Evolutionary conservation across 1,140 invertebrate genomes (phyloP), one percentile per base, ranked within the genome.

Genomic region (Rhopalosiphum maidis): DNA sequence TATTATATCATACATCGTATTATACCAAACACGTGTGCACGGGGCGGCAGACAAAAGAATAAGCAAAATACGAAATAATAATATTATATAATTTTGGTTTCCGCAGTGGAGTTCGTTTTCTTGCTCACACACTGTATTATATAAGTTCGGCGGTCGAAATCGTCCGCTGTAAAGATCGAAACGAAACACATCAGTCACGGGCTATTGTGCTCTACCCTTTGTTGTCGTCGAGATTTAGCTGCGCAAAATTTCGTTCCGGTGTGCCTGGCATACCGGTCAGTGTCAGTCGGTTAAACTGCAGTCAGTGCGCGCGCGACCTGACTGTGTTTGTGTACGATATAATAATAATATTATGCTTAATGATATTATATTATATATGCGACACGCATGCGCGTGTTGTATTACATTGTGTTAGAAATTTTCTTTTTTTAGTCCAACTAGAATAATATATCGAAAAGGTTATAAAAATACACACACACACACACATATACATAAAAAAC

Each of bases 141-240:
- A 25, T 46, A 23, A 22, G 90, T n/a, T 92, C 68, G 68, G 43
- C 68, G 30, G 82, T 91, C 90, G 68, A 48, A 92, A 92, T 55
- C 46, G 48, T 48, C 43, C 22, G 68, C 60, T n/a, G 60, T 43
- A 82, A 91, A 91, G 41, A 91, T 77, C 55, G 90, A 77, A 91
- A 91, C 90, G 90, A 91, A 91, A 91, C 90, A n/a, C 46, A 92
- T 83, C 77, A 48, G 90, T 92, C 90, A 83, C 46, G 90, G 90
- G 43, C 46, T 30, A 92, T 92, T 92, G 90, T 92, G 77, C 82
- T 83, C 90, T 46, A 92, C 60, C 46, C 46, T 83, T 82, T 77
- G 90, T 92, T 37, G 54, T 60, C 60, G 90, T 91, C 60, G 43
- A 77, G 60, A 91, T 91, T 91, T 91, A n/a, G 90, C 90, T 25